Evolutionary conservation across 2,888 invertebrate genomes (phyloP), one percentile per base, ranked within the genome.

Genomic region (Tortrix viridana): DNA sequence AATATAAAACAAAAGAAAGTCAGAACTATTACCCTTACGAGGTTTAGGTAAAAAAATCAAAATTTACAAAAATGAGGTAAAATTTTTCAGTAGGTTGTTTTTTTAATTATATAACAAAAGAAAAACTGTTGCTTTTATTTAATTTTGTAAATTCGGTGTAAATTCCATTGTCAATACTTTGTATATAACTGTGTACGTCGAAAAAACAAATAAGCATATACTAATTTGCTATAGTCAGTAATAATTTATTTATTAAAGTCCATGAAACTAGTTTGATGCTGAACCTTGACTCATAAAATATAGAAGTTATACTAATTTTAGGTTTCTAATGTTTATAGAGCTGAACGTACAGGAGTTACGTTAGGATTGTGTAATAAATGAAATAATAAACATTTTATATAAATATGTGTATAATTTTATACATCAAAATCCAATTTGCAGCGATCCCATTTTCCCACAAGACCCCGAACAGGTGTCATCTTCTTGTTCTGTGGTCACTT

Each of bases 391-490:
- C 20, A n/a, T 44, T 66, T 62, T 53, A 66, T 63, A 63, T 69
- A 65, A 67, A 69, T 46, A 62, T 66, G 65, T 65, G 43, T 62
- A 50, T 50, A 50, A 57, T 69, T 72, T 49, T 63, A 68, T 38
- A 23, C 50, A 59, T 84, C 70, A 88, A 70, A 87, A 88, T 66
- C 80, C 81, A 75, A 86, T 79, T n/a, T 81, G 80, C 66, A 81
- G 55, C 7, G 86, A 81, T 50, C 82, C 85, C 64, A 80, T 70
- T 59, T 79, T 78, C 5, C 89, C 87, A 65, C 91, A 91, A 16
- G 81, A 67, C 0, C 85, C 81, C 3, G 81, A 76, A 74, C 91
- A 92, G 5, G 85, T 77, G 43, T 88, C 81, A 14, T 85, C 86
- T 65, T 80, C 76, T 14, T 76, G 69, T 4, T 69, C 71, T 48